Conservation (phyloP, 2,113 vertebrate genomes). For the Brienomyrus brachyistius region DNA sequence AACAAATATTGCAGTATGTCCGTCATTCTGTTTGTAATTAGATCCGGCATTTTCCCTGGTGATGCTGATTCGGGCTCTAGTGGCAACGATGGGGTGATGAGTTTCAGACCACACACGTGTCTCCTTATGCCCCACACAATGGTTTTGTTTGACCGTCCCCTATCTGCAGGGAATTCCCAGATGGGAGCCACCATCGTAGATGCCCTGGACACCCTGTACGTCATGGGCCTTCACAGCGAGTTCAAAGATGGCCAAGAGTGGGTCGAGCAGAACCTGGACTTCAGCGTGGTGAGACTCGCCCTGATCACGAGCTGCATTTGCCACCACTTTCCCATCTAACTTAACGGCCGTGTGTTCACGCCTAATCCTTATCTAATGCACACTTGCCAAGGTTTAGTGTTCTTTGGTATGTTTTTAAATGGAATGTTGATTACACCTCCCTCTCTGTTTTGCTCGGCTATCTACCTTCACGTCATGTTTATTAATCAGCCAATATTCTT, state of each 20-base stretch:
- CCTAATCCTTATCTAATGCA: not conserved
- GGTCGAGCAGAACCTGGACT: conserved; percentile 94
- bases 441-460: not conserved
- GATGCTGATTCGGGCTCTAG: not conserved
- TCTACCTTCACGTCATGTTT: not conserved
- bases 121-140: not conserved
- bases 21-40: not conserved
- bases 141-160: not conserved
- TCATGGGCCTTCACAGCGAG: conserved; percentile 94
- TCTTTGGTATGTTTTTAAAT: not conserved
- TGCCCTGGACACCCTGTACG: conserved; percentile 91
- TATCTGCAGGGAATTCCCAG: conserved; percentile 80
- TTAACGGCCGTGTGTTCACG: not conserved
- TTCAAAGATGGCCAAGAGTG: conserved; percentile 94
- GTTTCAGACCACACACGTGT: not conserved
- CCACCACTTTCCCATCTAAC: not conserved
- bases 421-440: not conserved
- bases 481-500: not conserved
- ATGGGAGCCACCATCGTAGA: conserved; percentile 95
- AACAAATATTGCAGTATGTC: not conserved
- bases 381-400: not conserved
- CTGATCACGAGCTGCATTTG: not conserved
- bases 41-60: not conserved
- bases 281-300: conserved; percentile 71
- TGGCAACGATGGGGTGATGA: not conserved